phyloP scores from a whole-genome alignment of 1,140 invertebrate genomes.

The Anagrus nilaparvatae region DNA sequence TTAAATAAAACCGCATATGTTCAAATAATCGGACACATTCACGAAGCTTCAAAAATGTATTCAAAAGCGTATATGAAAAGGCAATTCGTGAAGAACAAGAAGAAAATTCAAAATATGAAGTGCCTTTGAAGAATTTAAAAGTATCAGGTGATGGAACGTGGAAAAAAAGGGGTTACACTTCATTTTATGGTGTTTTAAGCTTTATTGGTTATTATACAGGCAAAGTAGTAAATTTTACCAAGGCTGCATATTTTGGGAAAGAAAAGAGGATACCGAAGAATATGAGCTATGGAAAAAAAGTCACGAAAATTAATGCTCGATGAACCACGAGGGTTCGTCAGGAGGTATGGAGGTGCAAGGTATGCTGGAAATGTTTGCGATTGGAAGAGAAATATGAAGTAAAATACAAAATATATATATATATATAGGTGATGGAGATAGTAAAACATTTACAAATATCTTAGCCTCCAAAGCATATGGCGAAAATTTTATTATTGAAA shows the following conservation, averaged over 20 bases:
- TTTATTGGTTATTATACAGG: too few relatives aligned
- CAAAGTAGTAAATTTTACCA: background rate
- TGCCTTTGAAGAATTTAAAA: slow-evolving; percentile 20
- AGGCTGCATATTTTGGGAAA: background rate
- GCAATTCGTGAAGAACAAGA: slow-evolving; percentile 15
- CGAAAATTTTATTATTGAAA: background rate
- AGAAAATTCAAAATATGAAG: slow-evolving; percentile 10
- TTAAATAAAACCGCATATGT: slow-evolving; percentile 11
- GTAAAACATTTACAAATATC: background rate
- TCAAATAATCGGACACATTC: slow-evolving; percentile 8
- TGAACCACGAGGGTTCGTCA: background rate
- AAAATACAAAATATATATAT: slow-evolving; percentile 7
- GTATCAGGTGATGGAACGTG: too few relatives aligned
- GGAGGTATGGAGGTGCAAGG: background rate
- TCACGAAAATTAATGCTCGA: background rate
- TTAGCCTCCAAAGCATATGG: background rate
- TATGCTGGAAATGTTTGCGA: background rate
- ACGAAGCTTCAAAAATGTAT: slow-evolving; percentile 11
- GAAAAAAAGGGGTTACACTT: too few relatives aligned
- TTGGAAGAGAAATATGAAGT: background rate
- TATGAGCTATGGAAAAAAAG: slow-evolving; percentile 3
- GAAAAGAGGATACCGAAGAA: background rate
- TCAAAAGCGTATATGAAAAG: slow-evolving; percentile 10
- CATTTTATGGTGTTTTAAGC: too few relatives aligned
- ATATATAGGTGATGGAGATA: slow-evolving; percentile 9